Conservation (phyloP, 2,888 invertebrate species). For the Cataglyphis livida region DNA sequence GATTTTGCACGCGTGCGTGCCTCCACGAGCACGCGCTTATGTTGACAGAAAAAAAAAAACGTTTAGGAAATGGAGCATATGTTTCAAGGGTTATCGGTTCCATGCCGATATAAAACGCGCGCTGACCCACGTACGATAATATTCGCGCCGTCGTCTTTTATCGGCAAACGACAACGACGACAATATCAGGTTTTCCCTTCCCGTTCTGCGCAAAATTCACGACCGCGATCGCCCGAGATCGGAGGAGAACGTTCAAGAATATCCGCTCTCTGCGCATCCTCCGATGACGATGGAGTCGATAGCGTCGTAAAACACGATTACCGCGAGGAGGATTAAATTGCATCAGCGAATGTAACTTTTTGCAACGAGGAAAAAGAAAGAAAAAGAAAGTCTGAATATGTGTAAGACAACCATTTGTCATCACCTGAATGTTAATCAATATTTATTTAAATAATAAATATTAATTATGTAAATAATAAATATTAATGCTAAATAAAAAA, state of each 20-base stretch:
- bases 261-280: background rate
- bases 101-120: constrained; percentile 46
- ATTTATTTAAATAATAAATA: no score
- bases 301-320: background rate
- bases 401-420: background rate
- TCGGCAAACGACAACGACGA: constrained; percentile 11
- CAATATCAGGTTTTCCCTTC: background rate
- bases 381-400: background rate
- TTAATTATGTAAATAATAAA: background rate
- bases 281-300: constrained; percentile 1
- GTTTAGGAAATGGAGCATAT: constrained; percentile 47
- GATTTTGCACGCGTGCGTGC: constrained; percentile 62
- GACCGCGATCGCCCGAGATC: background rate
- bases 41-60: background rate
- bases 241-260: background rate
- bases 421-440: no score
- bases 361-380: background rate
- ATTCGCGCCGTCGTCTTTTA: constrained; percentile 2
- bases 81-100: constrained; percentile 49
- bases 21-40: constrained; percentile 25
- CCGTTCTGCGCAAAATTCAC: background rate
- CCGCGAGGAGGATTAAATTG: background rate
- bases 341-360: background rate
- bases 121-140: constrained; percentile 51
- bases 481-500: background rate